Base-by-base conservation (phyloP, 2,888 invertebrate genomes). In the Hydraecia micacea region DNA sequence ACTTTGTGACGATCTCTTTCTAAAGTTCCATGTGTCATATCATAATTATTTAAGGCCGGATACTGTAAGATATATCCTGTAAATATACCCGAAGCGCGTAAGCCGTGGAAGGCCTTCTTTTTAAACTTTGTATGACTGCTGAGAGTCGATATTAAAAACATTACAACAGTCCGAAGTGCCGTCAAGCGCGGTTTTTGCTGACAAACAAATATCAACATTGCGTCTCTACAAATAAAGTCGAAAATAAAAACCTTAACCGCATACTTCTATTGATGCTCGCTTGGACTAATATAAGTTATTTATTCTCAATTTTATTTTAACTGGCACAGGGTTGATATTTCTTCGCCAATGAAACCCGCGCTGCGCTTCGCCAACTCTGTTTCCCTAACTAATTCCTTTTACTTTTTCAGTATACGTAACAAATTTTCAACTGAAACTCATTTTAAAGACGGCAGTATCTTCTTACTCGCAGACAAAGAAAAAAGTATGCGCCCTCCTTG, bases 391-490 rank as follows among this genome's bases (percentile, higher is more conserved):
- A 18, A 55, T 32, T 52, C 13, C 5, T 79, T 70, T 39, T 62
- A 5, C 18, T 42, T n/a, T 91, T 90, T 32, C 93, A 96, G 96
- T 88, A 0, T 90, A 89, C 25, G 95, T 93, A 21, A 88, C 92
- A 28, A 85, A 90, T 3, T 96, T 93, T 82, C 93, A 94, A 86
- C 73, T 93, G 13, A 95, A 94, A 82, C 77, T 96, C 0, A 78
- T 92, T 9, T 86, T 89, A 0, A 88, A 91, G 4, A 79, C 90
- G 1, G 79, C 85, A 1, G 79, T 89, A 60, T 83, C 88, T 0
- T 86, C 87, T 2, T 36, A 28, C 90, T 91, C 36, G 78, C 75
- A 0, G 52, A 75, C 2, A 0, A 96, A 95, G 79, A 89, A 76
- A 15, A 86, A 87, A 0, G 46, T 95, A 0, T 72, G 91, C 65